phyloP scores from a whole-genome alignment of 2,113 vertebrate genomes.

The Myotis brandtii region DNA sequence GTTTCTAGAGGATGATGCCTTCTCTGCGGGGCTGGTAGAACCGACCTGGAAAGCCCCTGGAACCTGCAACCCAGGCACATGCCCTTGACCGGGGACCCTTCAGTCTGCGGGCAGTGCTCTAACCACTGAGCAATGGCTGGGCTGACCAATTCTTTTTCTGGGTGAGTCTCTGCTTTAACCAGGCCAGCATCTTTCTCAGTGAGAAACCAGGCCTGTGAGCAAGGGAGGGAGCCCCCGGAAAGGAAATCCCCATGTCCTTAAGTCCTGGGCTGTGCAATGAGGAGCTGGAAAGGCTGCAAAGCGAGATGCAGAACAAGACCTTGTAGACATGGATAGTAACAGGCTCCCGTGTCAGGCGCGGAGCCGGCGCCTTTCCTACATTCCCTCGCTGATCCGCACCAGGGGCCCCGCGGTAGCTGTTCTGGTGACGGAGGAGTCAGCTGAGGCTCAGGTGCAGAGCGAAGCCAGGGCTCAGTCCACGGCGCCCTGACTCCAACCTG shows the following conservation, averaged over 20 bases:
- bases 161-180: neutral
- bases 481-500: neutral
- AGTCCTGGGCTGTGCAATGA: neutral
- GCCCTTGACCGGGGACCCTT: too few relatives aligned
- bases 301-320: neutral
- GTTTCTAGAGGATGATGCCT: neutral
- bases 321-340: fast-evolving
- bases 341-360: too few relatives aligned
- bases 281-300: neutral
- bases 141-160: neutral
- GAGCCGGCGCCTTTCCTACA: too few relatives aligned
- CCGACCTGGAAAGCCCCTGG: neutral
- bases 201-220: neutral
- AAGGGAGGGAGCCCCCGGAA: neutral
- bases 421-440: neutral
- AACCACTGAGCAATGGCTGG: too few relatives aligned
- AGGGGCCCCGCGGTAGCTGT: neutral
- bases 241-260: neutral
- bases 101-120: too few relatives aligned
- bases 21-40: neutral
- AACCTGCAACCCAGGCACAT: too few relatives aligned
- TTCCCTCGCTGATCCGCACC: too few relatives aligned
- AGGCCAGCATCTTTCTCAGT: neutral
- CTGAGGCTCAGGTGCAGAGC: neutral
- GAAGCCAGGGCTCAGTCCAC: neutral